phyloP scores from a whole-genome alignment of 2,113 vertebrate species.

The Psittacus erithacus region DNA sequence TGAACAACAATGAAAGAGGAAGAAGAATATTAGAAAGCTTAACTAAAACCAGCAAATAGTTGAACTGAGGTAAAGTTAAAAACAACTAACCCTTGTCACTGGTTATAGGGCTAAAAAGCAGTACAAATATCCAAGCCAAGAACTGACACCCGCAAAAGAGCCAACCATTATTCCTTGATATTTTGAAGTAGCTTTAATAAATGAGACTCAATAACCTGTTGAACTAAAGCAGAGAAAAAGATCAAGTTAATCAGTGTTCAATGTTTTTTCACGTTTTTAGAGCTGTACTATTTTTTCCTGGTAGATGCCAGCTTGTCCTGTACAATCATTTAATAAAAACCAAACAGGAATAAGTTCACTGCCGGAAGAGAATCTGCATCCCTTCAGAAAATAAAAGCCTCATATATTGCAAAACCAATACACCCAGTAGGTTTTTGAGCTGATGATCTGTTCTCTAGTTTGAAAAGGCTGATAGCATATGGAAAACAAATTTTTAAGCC shows the following conservation, averaged over 20 bases:
- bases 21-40: constrained; percentile 58
- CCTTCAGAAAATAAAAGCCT: neutral
- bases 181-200: constrained; percentile 91
- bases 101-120: neutral
- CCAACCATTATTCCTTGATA: constrained; percentile 85
- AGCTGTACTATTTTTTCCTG: neutral
- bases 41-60: constrained; percentile 50
- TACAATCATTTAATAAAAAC: neutral
- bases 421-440: neutral
- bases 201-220: constrained; percentile 97
- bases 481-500: neutral
- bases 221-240: constrained; percentile 79
- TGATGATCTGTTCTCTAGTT: neutral
- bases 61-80: constrained; percentile 61
- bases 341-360: neutral
- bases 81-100: constrained; percentile 35
- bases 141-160: neutral
- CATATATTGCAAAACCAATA: neutral
- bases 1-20: constrained; percentile 28
- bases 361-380: neutral
- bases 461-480: neutral
- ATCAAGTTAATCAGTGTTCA: neutral
- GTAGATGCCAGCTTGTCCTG: neutral
- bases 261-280: neutral
- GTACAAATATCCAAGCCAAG: neutral